These are phyloP conservation scores for Eubasilissa regina DNA, from an alignment of 1,140 invertebrate genomes.

Conservation along the genomic window DNA sequence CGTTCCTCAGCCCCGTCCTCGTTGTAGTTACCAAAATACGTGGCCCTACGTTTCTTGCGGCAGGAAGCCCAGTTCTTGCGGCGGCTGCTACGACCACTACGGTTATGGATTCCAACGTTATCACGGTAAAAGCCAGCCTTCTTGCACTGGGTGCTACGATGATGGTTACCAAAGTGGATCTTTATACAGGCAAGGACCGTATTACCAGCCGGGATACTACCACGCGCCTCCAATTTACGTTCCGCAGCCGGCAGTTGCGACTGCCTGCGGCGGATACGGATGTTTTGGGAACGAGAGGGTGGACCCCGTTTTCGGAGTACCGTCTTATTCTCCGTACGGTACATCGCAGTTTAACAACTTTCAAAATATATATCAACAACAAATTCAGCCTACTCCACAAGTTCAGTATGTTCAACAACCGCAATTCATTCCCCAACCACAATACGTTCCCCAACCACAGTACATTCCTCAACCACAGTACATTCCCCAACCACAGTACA, in stretches of 20 bases:
- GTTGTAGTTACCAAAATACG: conserved; percentile 41
- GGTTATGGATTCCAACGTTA: conserved; percentile 53
- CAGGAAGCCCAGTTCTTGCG: conserved; percentile 30
- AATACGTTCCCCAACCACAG: background rate
- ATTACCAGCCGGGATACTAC: conserved; percentile 56
- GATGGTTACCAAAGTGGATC: conserved; percentile 52
- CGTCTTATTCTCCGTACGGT: conserved; percentile 52
- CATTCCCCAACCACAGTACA: background rate
- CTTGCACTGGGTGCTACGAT: conserved; percentile 56
- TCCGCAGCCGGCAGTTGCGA: background rate
- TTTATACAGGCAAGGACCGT: conserved; percentile 56
- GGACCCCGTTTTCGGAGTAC: conserved; percentile 53
- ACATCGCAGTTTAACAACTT: background rate
- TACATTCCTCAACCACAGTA: conserved; percentile 15
- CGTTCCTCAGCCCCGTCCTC: conserved; percentile 53
- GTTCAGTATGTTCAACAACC: background rate
- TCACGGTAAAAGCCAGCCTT: conserved; percentile 39
- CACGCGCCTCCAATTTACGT: conserved; percentile 47
- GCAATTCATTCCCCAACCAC: background rate
- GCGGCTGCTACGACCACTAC: conserved; percentile 60
- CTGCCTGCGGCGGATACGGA: conserved; percentile 42
- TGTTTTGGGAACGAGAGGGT: conserved; percentile 54
- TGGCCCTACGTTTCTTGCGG: conserved; percentile 59
- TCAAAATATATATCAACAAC: background rate
- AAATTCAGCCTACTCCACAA: conserved; percentile 4